phyloP scores from a whole-genome alignment of 2,113 vertebrate genomes.

The Felis catus region DNA sequence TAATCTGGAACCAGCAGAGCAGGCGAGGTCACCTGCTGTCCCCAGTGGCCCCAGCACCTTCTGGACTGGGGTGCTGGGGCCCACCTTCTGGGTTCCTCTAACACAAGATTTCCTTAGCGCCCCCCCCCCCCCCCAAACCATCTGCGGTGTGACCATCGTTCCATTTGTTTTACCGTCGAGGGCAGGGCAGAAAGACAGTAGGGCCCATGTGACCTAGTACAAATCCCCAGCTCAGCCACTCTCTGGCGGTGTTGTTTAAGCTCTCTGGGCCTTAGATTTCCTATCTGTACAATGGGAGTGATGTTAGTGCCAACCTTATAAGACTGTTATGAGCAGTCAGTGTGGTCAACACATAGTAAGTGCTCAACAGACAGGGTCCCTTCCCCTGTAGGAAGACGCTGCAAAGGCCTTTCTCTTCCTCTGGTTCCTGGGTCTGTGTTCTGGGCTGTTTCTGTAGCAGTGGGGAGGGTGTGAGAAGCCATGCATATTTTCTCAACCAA shows the following conservation, averaged over 20 bases:
- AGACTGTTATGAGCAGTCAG: neutral
- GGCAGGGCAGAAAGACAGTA: neutral
- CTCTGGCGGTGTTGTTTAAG: neutral
- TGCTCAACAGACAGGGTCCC: neutral
- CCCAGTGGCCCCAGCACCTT: neutral
- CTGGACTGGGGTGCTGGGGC: too few species aligned
- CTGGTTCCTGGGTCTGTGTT: neutral
- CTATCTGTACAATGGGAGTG: neutral
- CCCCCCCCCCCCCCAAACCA: neutral
- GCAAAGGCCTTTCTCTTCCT: neutral
- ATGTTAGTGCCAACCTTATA: neutral
- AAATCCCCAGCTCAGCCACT: neutral
- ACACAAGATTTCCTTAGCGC: neutral
- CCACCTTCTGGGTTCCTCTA: neutral
- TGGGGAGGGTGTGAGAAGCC: neutral
- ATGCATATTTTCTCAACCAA: neutral
- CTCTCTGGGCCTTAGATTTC: neutral
- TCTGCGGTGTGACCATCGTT: rapidly evolving
- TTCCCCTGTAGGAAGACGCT: neutral
- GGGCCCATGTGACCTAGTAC: neutral
- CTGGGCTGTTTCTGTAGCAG: neutral
- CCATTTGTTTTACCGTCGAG: neutral
- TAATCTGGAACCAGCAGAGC: constrained; percentile 50
- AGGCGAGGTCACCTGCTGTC: neutral
- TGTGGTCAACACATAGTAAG: neutral